Evolutionary conservation across 2,888 invertebrate species (phyloP).

Genomic region (Spilosoma lubricipeda): DNA sequence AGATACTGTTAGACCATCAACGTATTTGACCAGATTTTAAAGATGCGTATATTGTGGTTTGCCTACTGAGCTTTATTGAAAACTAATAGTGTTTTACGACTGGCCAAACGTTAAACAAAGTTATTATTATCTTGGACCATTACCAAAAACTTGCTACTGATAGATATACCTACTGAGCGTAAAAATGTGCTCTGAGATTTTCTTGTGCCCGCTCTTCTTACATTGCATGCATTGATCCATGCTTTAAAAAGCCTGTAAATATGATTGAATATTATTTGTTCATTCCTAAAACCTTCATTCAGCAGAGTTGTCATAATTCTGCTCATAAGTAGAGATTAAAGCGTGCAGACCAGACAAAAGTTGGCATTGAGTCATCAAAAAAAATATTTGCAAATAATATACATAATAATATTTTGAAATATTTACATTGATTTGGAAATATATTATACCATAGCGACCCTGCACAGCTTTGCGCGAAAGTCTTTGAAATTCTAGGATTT

Average conservation of each 20-base stretch:
- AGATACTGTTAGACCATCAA: background rate
- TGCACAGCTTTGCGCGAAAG: no score
- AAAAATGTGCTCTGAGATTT: background rate
- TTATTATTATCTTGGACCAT: slow-evolving; percentile 5
- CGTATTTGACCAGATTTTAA: slow-evolving; percentile 2
- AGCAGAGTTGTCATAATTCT: background rate
- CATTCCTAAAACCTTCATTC: background rate
- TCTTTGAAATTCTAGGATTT: no score
- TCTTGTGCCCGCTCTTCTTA: background rate
- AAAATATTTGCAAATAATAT: no score
- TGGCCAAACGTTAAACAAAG: slow-evolving; percentile 6
- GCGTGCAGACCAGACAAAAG: background rate
- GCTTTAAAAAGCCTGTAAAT: background rate
- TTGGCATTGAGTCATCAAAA: no score
- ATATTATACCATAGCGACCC: no score
- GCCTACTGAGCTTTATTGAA: slow-evolving; percentile 5
- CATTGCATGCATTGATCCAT: background rate
- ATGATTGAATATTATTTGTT: background rate
- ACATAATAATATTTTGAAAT: no score
- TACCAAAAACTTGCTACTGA: background rate
- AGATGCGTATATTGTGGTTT: slow-evolving; percentile 6
- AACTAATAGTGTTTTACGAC: slow-evolving; percentile 6
- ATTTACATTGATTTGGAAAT: no score
- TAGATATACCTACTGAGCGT: background rate
- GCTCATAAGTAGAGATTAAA: background rate